A percentile compares a stretch with the other conserved stretches of the same genome.
These are phyloP conservation scores for Cantharis flavilabris DNA, from an alignment of 2,888 invertebrate species.

Conservation along the genomic window DNA sequence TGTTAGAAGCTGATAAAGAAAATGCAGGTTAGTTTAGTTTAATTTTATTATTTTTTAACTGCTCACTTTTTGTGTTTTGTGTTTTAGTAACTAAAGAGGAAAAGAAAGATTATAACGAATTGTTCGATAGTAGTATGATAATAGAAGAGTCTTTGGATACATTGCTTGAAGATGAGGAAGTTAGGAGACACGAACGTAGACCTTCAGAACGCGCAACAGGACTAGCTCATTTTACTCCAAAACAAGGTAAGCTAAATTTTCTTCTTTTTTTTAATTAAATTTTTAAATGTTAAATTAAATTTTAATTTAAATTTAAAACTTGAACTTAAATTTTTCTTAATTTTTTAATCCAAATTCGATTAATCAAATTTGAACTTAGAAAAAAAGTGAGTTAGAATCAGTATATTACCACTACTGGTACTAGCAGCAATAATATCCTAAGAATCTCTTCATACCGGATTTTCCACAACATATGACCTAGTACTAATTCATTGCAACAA, in stretches of 20 bases:
- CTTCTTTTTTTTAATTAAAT: no score
- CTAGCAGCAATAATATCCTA: no score
- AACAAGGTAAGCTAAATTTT: slow-evolving; percentile 62
- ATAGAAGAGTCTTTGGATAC: slow-evolving; percentile 85
- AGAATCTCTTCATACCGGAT: no score
- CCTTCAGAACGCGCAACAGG: slow-evolving; percentile 52
- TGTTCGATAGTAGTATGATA: slow-evolving; percentile 78
- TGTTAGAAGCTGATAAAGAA: slow-evolving; percentile 93
- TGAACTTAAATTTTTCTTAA: no score
- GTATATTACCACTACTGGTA: no score
- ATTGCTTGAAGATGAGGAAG: slow-evolving; percentile 72
- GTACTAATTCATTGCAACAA: no score
- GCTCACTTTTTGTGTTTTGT: neutral
- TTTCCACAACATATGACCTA: no score
- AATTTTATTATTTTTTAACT: neutral
- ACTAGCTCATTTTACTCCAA: slow-evolving; percentile 84
- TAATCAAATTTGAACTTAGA: no score
- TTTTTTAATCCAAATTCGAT: no score
- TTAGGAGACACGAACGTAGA: slow-evolving; percentile 53
- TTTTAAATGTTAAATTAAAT: no score
- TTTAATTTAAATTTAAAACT: no score
- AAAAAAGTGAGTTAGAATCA: no score
- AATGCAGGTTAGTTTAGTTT: slow-evolving; percentile 56
- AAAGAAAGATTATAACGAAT: slow-evolving; percentile 80
- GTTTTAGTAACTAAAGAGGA: slow-evolving; percentile 54